These are phyloP conservation scores for Phalera bucephala DNA, from an alignment of 2,888 invertebrate species.

Conservation along the genomic window DNA sequence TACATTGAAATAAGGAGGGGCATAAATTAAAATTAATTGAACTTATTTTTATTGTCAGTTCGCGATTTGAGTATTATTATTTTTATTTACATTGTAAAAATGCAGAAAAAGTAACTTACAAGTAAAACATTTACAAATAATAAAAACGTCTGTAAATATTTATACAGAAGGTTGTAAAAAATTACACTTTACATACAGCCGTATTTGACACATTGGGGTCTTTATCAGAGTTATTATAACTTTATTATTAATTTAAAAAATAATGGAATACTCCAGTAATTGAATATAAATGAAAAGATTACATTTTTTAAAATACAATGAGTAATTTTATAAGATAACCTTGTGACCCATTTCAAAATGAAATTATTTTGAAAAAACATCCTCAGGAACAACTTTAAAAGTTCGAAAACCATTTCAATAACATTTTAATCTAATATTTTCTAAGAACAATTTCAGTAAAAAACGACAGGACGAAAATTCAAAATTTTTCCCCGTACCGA, in stretches of 20 bases:
- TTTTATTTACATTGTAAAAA: conserved; percentile 63
- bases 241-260: conserved; percentile 16
- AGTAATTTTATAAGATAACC: no score
- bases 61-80: conserved; percentile 78
- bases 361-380: conserved; percentile 13
- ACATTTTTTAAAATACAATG: no score
- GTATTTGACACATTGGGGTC: conserved; percentile 34
- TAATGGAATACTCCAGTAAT: conserved; percentile 2
- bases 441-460: conserved; percentile 34
- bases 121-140: conserved; percentile 38
- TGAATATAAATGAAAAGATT: no score
- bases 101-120: conserved; percentile 44
- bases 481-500: conserved; percentile 29
- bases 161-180: conserved; percentile 24
- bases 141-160: conserved; percentile 34
- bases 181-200: conserved; percentile 30
- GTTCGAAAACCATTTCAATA: conserved; percentile 29
- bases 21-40: conserved; percentile 67
- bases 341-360: no score
- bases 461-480: conserved; percentile 36
- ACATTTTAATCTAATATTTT: conserved; percentile 29
- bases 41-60: conserved; percentile 81
- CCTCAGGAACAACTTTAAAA: conserved; percentile 34
- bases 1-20: conserved; percentile 51
- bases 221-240: conserved; percentile 15